phyloP scores from a whole-genome alignment of 2,113 vertebrate species.

The Silurus meridionalis region DNA sequence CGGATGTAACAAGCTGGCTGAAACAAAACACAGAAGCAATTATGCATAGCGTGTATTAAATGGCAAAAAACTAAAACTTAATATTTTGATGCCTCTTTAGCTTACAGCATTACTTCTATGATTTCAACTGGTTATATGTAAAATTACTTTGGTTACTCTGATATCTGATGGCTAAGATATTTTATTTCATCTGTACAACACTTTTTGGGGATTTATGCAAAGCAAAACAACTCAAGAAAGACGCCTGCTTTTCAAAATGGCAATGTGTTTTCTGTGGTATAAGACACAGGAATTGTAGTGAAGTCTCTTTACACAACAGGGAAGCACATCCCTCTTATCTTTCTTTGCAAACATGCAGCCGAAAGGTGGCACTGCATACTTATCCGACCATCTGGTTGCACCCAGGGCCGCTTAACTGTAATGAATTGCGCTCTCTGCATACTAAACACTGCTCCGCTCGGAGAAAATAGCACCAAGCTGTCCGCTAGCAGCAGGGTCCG shows the following conservation, averaged over 20 bases:
- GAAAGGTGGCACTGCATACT: constrained; percentile 69
- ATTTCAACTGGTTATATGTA: not conserved
- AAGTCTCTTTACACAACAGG: not conserved
- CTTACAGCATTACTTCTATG: not conserved
- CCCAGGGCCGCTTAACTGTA: constrained; percentile 46
- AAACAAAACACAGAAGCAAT: too few species aligned
- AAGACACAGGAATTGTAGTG: not conserved
- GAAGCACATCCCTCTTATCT: not conserved
- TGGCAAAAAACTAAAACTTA: not conserved
- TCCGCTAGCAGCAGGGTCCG: constrained; percentile 41
- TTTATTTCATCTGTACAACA: not conserved
- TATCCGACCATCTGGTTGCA: constrained; percentile 53
- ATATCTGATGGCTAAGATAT: not conserved
- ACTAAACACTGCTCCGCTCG: constrained; percentile 43
- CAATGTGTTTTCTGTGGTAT: not conserved
- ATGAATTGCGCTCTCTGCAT: constrained; percentile 51
- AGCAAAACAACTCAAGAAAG: not conserved
- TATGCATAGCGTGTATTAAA: too few species aligned
- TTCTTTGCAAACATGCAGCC: constrained; percentile 52
- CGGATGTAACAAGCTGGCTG: too few species aligned
- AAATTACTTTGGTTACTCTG: not conserved
- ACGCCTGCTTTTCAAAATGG: not conserved
- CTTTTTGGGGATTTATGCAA: not conserved
- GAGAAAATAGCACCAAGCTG: constrained; percentile 57
- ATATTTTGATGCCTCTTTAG: not conserved